Conservation (phyloP, 2,888 invertebrate species). For the Steromphala cineraria region DNA sequence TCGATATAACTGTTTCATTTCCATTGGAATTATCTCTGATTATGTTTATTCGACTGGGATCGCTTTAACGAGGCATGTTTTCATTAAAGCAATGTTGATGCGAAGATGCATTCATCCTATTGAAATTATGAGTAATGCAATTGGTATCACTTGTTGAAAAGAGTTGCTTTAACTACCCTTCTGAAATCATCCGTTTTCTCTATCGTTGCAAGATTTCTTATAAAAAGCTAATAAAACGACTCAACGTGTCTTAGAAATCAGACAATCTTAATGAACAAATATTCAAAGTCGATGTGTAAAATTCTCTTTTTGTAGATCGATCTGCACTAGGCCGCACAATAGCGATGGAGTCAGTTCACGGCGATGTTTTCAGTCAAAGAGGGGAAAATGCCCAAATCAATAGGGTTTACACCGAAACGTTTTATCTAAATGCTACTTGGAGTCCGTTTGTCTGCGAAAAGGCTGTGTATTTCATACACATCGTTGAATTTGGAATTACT, state of each 20-base stretch:
- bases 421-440: conserved; percentile 12
- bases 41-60: no score
- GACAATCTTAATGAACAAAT: conserved; percentile 3
- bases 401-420: conserved; percentile 16
- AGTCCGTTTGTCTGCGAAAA: conserved; percentile 4
- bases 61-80: no score
- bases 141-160: no score
- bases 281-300: conserved; percentile 5
- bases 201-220: no score
- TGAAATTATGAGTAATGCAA: no score
- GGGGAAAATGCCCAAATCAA: neutral
- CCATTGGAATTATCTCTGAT: no score
- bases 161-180: no score
- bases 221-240: no score
- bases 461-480: neutral
- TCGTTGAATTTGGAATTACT: neutral
- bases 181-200: no score
- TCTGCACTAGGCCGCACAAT: neutral
- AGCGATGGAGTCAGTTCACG: neutral
- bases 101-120: no score
- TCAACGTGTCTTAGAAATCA: neutral
- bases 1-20: no score
- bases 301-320: conserved; percentile 1
- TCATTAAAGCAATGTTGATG: no score
- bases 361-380: neutral